phyloP scores from a whole-genome alignment of 2,797 vertebrate genomes.

The Chlorospingus flavigularis region DNA sequence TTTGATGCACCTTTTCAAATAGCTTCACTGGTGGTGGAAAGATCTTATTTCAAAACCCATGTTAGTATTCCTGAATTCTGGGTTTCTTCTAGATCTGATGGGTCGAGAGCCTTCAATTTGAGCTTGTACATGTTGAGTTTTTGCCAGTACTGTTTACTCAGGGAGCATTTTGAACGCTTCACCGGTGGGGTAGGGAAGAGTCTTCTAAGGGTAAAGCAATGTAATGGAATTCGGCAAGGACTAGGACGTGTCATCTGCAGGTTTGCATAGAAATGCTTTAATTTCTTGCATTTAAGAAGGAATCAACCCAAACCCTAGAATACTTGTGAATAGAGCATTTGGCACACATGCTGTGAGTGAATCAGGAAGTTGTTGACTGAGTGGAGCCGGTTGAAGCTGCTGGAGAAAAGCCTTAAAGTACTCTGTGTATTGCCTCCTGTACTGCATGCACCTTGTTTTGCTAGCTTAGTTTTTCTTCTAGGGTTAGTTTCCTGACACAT shows the following conservation, averaged over 20 bases:
- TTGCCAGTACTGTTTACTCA: background rate
- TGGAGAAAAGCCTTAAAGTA: background rate
- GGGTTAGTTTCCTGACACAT: background rate
- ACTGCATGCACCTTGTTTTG: background rate
- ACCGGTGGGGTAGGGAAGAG: accelerated
- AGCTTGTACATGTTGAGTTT: background rate
- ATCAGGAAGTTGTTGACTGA: background rate
- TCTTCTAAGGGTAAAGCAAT: background rate
- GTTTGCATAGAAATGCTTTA: background rate
- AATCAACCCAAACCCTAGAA: background rate
- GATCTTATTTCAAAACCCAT: background rate
- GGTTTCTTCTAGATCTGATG: background rate
- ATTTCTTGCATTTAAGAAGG: background rate
- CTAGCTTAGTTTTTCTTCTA: background rate
- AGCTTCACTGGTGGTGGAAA: background rate
- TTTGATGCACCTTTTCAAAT: background rate
- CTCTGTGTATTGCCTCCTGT: background rate
- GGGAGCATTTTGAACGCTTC: background rate
- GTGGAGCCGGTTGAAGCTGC: background rate
- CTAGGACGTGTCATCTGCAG: background rate
- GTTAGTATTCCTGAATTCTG: background rate
- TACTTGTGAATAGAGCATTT: background rate
- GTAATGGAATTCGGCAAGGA: background rate
- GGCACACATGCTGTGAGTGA: accelerated
- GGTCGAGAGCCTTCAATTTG: background rate